Evolutionary conservation across 2,888 invertebrate genomes (phyloP).

Genomic region (Lycocerus yunnanus): DNA sequence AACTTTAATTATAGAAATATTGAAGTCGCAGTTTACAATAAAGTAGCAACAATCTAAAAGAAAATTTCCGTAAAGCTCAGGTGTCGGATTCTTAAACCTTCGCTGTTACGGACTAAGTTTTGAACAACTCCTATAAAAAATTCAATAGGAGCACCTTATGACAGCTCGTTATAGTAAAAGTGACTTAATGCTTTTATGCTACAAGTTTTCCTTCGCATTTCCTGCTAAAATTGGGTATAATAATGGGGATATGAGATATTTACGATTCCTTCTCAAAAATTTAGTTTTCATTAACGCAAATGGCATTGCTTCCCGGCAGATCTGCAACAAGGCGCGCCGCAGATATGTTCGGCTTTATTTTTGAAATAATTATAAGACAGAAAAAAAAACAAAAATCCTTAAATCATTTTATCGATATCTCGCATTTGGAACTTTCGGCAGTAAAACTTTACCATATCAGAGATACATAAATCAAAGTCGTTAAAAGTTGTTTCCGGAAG

Average conservation of each 20-base stretch:
- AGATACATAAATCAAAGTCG: conserved; percentile 26
- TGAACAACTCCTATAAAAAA: conserved; percentile 32
- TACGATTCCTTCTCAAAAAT: not conserved
- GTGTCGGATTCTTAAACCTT: conserved; percentile 30
- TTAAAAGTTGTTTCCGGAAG: conserved; percentile 16
- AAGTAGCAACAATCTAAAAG: conserved; percentile 15
- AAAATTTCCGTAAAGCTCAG: conserved; percentile 13
- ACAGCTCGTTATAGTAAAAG: conserved; percentile 28
- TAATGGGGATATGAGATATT: not conserved
- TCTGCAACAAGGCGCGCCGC: not conserved
- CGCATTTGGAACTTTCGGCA: conserved; percentile 15
- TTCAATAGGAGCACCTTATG: conserved; percentile 24
- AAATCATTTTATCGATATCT: conserved; percentile 26
- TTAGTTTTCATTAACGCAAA: not conserved
- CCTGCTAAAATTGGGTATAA: not conserved
- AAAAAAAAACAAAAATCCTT: conserved; percentile 12
- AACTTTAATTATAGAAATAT: conserved; percentile 15
- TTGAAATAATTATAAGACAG: not conserved
- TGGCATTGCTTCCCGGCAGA: not conserved
- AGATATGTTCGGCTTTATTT: too few relatives aligned
- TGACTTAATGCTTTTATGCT: conserved; percentile 25
- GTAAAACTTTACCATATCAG: conserved; percentile 4
- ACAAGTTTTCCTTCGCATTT: not conserved
- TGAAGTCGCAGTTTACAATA: conserved; percentile 15
- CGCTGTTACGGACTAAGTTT: conserved; percentile 28